Evolutionary conservation across 2,888 invertebrate genomes (phyloP).

Genomic region (Amphipyra tragopoginis): DNA sequence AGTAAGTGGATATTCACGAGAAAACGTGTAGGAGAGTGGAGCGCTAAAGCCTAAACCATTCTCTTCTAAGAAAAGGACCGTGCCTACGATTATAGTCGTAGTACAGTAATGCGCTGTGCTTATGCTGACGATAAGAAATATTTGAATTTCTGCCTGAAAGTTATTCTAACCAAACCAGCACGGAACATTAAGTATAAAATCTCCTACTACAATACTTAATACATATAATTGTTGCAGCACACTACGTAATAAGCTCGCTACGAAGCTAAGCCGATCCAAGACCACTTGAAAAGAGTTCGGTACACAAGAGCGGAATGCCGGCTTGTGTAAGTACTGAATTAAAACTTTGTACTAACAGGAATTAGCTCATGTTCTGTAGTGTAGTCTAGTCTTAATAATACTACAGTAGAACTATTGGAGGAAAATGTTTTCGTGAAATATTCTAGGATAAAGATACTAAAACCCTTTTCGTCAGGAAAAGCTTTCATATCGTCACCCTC

Average conservation of each 20-base stretch:
- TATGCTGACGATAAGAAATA: too few relatives aligned
- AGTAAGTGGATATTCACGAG: too few relatives aligned
- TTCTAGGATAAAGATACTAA: too few relatives aligned
- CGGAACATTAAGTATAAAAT: background rate
- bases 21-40: too few relatives aligned
- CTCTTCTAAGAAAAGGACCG: too few relatives aligned
- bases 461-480: too few relatives aligned
- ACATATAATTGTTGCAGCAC: slow-evolving; percentile 13
- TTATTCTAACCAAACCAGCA: background rate
- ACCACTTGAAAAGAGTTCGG: slow-evolving; percentile 73
- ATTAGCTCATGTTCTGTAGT: slow-evolving; percentile 74
- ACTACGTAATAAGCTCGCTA: slow-evolving; percentile 25
- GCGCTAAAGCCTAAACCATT: too few relatives aligned
- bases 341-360: slow-evolving; percentile 91
- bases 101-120: too few relatives aligned
- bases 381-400: slow-evolving; percentile 35
- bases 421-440: too few relatives aligned
- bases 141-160: too few relatives aligned
- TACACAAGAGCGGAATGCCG: slow-evolving; percentile 75
- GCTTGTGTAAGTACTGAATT: slow-evolving; percentile 85
- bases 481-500: too few relatives aligned
- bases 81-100: too few relatives aligned
- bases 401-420: background rate
- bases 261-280: slow-evolving; percentile 73
- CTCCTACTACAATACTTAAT: slow-evolving; percentile 3